Conservation (phyloP, 1,140 invertebrate genomes). For the Dendrolimus kikuchii region DNA sequence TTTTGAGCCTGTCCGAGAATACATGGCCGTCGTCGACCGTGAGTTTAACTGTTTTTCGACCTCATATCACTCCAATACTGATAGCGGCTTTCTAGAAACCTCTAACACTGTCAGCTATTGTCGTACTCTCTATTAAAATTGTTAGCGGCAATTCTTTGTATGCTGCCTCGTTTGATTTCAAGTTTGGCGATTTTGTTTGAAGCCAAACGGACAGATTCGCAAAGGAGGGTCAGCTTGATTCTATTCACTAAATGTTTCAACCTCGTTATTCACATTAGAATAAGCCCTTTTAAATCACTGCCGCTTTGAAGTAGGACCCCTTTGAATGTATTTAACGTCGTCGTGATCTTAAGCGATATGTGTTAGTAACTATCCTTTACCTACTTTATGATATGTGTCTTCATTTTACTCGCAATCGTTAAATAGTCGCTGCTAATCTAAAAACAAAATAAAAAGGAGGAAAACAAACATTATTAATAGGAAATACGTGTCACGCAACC, state of each 20-base stretch:
- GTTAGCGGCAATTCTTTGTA: conserved; percentile 18
- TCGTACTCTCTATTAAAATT: conserved; percentile 14
- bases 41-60: conserved; percentile 1
- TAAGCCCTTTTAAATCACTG: conserved; percentile 44
- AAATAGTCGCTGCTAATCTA: no score
- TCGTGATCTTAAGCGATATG: conserved; percentile 8
- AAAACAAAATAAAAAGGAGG: no score
- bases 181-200: conserved; percentile 25
- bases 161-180: conserved; percentile 23
- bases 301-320: conserved; percentile 41
- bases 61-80: background rate
- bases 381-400: no score
- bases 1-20: conserved; percentile 31
- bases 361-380: no score
- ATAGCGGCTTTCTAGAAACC: conserved; percentile 11
- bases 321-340: conserved; percentile 30
- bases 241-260: conserved; percentile 52
- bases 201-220: conserved; percentile 29
- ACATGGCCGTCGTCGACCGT: no score
- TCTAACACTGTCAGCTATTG: conserved; percentile 7
- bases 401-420: no score
- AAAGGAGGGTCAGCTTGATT: conserved; percentile 38
- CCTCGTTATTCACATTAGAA: conserved; percentile 53
- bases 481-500: conserved; percentile 6
- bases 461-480: no score